Evolutionary conservation across 2,888 invertebrate genomes (phyloP).

Genomic region (Pachliopta kotzebuea): DNA sequence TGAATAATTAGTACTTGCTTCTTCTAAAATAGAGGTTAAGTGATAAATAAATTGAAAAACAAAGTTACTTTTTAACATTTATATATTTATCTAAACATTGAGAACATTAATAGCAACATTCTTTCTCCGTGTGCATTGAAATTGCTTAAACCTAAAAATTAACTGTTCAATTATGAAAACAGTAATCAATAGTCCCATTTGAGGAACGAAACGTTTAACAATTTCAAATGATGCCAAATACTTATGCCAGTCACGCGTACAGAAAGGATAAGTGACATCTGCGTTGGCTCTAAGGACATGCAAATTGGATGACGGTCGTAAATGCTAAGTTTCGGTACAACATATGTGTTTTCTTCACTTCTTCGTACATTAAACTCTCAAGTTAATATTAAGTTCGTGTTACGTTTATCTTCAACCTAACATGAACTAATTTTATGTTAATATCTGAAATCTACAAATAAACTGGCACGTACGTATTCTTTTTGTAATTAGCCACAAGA

Average conservation of each 20-base stretch:
- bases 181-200: constrained; percentile 1
- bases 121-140: no score
- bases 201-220: not conserved
- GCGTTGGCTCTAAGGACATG: constrained; percentile 24
- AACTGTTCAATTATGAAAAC: not conserved
- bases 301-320: constrained; percentile 25
- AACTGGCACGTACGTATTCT: no score
- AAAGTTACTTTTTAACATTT: no score
- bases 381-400: not conserved
- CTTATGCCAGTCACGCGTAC: constrained; percentile 24
- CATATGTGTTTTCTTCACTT: constrained; percentile 12
- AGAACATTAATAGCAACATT: no score
- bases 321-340: constrained; percentile 19
- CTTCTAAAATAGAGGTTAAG: no score
- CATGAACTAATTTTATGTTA: no score
- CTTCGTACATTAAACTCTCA: constrained; percentile 1
- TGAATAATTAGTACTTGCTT: no score
- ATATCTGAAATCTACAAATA: no score
- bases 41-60: no score
- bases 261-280: constrained; percentile 28
- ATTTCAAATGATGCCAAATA: constrained; percentile 2
- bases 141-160: not conserved
- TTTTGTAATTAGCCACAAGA: no score
- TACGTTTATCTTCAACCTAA: no score
- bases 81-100: no score